Conservation (phyloP, 2,888 invertebrate genomes). For the Scrobipalpa costella region DNA sequence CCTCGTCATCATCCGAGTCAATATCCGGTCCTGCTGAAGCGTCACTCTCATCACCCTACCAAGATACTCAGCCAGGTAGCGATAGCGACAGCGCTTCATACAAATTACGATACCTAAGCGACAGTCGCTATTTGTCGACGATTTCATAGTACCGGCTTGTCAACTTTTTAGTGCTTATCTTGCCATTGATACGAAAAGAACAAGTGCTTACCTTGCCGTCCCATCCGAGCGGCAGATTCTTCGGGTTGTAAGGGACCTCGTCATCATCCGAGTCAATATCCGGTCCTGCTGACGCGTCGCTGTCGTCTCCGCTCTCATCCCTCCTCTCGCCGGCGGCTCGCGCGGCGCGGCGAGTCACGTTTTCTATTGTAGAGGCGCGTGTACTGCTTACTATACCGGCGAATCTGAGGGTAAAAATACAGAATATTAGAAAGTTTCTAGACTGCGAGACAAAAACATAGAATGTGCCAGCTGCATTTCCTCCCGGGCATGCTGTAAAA, state of each 20-base stretch:
- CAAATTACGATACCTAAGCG: not conserved
- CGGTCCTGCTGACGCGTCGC: conserved; percentile 88
- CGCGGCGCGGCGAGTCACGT: conserved; percentile 98
- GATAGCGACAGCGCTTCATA: not conserved
- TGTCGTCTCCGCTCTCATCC: conserved; percentile 94
- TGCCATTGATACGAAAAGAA: not conserved
- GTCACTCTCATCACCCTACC: too few species aligned
- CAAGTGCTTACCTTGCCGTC: conserved; percentile 90
- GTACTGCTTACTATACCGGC: conserved; percentile 92
- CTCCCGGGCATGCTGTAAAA: too few species aligned
- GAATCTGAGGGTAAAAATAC: conserved; percentile 73
- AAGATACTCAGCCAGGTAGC: too few species aligned
- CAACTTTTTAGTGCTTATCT: too few species aligned
- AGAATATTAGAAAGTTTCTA: too few species aligned
- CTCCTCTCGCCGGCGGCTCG: conserved; percentile 96
- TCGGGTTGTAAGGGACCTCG: conserved; percentile 99
- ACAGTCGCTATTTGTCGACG: not conserved
- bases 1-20: too few species aligned
- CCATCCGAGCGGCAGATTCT: conserved; percentile 99
- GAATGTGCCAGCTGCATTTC: too few species aligned
- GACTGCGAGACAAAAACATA: too few species aligned
- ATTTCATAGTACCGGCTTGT: too few species aligned
- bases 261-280: conserved; percentile 95
- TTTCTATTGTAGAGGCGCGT: conserved; percentile 95
- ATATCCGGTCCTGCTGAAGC: too few species aligned